phyloP scores from a whole-genome alignment of 2,113 vertebrate species.

The Solea solea region DNA sequence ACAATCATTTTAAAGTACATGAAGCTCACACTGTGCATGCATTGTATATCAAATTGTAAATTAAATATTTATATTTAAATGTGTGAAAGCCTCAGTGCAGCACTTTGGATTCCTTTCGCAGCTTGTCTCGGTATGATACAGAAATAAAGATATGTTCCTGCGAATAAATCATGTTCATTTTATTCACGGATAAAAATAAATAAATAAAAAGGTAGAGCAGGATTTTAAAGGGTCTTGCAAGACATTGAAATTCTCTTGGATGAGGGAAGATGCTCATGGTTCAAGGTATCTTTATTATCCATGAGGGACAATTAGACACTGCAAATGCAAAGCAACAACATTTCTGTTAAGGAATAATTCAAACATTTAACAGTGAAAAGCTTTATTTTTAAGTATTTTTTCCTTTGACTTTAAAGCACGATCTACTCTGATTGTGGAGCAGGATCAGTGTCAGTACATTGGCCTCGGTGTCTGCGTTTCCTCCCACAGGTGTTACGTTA shows the following conservation, averaged over 20 bases:
- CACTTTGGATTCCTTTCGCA: neutral
- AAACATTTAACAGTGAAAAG: neutral
- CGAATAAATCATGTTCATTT: neutral
- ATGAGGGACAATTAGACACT: neutral
- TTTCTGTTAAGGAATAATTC: neutral
- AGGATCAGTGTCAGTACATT: too few species aligned
- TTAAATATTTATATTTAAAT: too few species aligned
- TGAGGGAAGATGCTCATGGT: neutral
- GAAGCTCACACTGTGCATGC: too few species aligned
- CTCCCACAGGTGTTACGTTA: slow-evolving; percentile 7
- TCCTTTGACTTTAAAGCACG: neutral
- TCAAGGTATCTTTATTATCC: too few species aligned
- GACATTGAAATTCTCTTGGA: neutral
- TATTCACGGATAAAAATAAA: neutral
- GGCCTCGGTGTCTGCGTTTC: neutral
- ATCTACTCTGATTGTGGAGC: too few species aligned
- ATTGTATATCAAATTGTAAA: too few species aligned
- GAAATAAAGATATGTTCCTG: neutral
- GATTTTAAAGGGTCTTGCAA: neutral
- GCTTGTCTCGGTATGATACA: neutral
- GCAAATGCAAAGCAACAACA: neutral
- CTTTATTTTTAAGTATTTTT: neutral
- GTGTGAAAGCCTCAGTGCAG: too few species aligned
- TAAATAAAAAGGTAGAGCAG: neutral
- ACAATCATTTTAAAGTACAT: too few species aligned